Conservation (phyloP, 2,888 invertebrate genomes). For the Dioctria linearis region DNA sequence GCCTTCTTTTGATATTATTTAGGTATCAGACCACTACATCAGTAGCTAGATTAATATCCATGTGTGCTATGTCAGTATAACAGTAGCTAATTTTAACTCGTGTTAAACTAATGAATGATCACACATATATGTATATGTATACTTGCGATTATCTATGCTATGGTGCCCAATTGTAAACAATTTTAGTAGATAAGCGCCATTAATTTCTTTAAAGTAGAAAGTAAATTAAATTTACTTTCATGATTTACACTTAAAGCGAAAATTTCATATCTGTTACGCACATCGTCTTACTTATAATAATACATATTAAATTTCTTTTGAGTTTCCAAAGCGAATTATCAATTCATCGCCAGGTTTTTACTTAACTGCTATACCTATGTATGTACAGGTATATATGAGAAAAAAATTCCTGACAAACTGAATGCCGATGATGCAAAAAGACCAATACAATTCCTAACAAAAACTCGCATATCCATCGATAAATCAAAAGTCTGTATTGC, state of each 20-base stretch:
- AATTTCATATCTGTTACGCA: neutral
- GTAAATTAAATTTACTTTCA: constrained; percentile 6
- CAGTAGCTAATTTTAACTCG: no score
- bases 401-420: neutral
- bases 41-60: no score
- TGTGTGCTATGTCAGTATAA: no score
- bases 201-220: constrained; percentile 34
- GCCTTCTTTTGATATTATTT: no score
- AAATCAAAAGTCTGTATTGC: constrained; percentile 13
- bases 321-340: constrained; percentile 23
- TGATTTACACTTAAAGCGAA: neutral
- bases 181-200: neutral
- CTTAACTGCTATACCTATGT: neutral
- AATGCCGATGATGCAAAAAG: constrained; percentile 7
- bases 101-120: no score
- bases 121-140: no score
- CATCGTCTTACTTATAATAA: constrained; percentile 25
- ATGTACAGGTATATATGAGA: no score
- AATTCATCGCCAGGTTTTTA: constrained; percentile 6
- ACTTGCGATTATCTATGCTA: no score
- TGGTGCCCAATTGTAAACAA: no score
- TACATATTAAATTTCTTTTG: neutral
- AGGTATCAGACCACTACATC: no score
- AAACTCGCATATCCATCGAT: neutral
- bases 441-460: neutral